A percentile compares a stretch with the other conserved stretches of the same genome.
Evolutionary conservation across 2,113 vertebrate genomes (phyloP).

Genomic region (Dermatemys mawii): DNA sequence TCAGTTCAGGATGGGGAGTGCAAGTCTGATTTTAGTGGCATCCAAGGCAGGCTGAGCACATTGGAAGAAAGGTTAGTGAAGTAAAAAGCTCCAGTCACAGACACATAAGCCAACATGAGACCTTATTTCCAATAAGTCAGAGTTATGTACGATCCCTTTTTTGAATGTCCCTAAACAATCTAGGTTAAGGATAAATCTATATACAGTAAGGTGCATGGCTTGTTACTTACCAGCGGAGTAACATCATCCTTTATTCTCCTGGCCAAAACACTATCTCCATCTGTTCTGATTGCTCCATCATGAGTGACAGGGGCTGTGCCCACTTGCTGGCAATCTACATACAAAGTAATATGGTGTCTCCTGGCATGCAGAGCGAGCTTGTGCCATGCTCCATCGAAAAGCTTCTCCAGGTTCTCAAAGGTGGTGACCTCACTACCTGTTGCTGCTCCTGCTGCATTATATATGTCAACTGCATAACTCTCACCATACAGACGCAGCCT

Average conservation of each 20-base stretch:
- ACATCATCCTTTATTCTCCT: neutral
- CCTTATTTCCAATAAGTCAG: neutral
- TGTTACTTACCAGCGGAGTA: neutral
- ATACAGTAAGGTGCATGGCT: neutral
- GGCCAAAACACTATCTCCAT: neutral
- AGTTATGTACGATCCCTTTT: neutral
- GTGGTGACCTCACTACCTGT: neutral
- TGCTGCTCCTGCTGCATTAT: neutral
- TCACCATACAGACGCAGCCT: neutral
- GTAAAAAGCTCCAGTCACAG: neutral
- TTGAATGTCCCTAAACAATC: neutral
- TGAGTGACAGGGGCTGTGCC: neutral
- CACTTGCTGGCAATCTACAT: neutral
- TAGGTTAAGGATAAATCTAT: neutral
- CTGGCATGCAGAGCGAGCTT: neutral
- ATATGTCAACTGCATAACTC: neutral
- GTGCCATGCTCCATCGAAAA: slow-evolving; percentile 21
- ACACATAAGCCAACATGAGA: neutral
- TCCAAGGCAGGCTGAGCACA: neutral
- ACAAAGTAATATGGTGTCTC: neutral
- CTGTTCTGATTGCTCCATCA: neutral
- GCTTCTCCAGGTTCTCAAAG: neutral
- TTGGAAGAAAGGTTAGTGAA: neutral
- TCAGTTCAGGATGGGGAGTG: rapidly evolving
- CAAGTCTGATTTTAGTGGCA: neutral